phyloP scores from a whole-genome alignment of 2,113 vertebrate genomes.

The Isichthys henryi region DNA sequence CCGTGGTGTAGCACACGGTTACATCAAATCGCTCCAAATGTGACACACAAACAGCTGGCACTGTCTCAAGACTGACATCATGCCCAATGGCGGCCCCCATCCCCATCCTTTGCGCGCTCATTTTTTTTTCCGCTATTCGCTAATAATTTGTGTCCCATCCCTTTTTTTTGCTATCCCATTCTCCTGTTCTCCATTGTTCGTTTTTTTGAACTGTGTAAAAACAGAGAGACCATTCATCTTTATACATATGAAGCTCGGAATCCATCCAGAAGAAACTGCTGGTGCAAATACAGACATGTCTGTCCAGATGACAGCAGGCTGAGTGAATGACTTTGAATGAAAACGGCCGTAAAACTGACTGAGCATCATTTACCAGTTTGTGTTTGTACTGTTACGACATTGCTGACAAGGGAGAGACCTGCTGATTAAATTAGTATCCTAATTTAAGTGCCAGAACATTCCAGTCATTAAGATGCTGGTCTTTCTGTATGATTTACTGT shows the following conservation, averaged over 20 bases:
- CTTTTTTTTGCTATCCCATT: neutral
- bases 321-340: neutral
- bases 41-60: conserved; percentile 81
- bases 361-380: neutral
- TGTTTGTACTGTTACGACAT: neutral
- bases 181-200: neutral
- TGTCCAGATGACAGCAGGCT: neutral
- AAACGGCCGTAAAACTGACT: neutral
- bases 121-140: neutral
- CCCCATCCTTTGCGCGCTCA: neutral
- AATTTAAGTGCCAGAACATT: neutral
- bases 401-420: neutral
- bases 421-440: neutral
- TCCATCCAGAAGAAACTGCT: neutral
- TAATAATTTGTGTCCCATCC: neutral
- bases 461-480: neutral
- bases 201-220: neutral
- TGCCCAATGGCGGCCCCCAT: conserved; percentile 41
- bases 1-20: conserved; percentile 59
- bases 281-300: neutral
- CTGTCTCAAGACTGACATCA: conserved; percentile 88
- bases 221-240: neutral
- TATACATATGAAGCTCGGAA: neutral
- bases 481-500: neutral
- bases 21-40: conserved; percentile 72